Percentiles rank a stretch among this genome's conserved stretches.
These are phyloP conservation scores for Pseudomyrmex concolor DNA, from an alignment of 1,140 invertebrate genomes.

Conservation along the genomic window DNA sequence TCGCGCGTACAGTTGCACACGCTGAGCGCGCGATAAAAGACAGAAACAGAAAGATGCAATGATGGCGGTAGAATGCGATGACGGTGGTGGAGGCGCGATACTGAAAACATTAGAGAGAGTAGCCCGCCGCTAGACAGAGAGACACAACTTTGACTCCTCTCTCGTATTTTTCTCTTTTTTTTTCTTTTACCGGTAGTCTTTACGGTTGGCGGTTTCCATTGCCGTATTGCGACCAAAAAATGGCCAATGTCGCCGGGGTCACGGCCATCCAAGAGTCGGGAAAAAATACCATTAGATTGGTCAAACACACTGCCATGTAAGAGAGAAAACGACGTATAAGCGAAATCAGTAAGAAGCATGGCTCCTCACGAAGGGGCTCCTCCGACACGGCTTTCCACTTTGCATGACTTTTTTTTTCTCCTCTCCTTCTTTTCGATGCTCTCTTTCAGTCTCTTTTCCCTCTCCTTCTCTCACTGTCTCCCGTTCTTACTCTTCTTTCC, in stretches of 20 bases:
- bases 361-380: conserved; percentile 75
- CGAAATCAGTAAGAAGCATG: conserved; percentile 82
- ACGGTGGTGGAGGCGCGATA: conserved; percentile 34
- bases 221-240: conserved; percentile 93
- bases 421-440: conserved; percentile 46
- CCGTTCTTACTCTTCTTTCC: background rate
- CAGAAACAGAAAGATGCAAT: too few relatives aligned
- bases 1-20: conserved; percentile 1
- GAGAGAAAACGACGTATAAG: conserved; percentile 77
- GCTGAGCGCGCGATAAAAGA: background rate
- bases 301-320: conserved; percentile 85
- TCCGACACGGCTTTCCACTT: conserved; percentile 81
- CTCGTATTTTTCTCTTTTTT: conserved; percentile 76
- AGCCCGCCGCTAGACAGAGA: conserved; percentile 61
- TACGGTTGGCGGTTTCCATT: conserved; percentile 96
- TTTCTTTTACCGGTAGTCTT: conserved; percentile 90
- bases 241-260: conserved; percentile 90
- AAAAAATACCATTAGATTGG: conserved; percentile 86
- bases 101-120: conserved; percentile 52
- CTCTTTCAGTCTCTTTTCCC: conserved; percentile 14
- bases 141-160: conserved; percentile 64
- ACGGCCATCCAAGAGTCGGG: conserved; percentile 88
- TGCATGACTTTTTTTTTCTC: conserved; percentile 78
- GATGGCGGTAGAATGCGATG: conserved; percentile 23
- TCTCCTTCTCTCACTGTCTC: conserved; percentile 31